phyloP scores from a whole-genome alignment of 2,113 vertebrate genomes.

The Pteruthius melanotis region DNA sequence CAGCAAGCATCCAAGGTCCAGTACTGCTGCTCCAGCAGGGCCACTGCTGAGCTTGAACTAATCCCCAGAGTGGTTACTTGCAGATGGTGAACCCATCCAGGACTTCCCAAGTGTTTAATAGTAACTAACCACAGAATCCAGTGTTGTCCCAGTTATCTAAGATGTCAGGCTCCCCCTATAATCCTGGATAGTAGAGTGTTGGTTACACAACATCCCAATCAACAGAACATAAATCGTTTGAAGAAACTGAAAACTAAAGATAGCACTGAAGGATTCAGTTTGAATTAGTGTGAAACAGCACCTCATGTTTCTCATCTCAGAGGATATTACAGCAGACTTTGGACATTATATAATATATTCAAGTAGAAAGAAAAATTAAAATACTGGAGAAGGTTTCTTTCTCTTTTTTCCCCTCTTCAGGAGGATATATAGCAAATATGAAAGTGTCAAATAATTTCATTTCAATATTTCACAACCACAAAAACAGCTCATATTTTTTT shows the following conservation, averaged over 20 bases:
- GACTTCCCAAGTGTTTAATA: background rate
- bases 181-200: background rate
- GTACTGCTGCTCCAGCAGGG: background rate
- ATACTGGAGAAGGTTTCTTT: background rate
- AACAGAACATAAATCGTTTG: background rate
- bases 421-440: background rate
- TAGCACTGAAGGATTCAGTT: background rate
- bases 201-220: constrained; percentile 2
- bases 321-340: background rate
- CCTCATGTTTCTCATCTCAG: background rate
- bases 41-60: background rate
- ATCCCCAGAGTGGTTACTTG: background rate
- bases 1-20: background rate
- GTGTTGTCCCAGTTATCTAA: background rate
- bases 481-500: background rate
- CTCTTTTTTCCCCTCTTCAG: background rate
- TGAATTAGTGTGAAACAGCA: constrained; percentile 1
- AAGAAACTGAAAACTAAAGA: constrained; percentile 16
- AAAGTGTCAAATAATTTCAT: background rate
- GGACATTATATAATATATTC: background rate
- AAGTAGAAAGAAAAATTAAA: background rate
- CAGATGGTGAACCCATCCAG: background rate
- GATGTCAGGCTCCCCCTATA: background rate
- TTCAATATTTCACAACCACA: background rate
- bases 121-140: background rate